Conservation (phyloP, 35 echinoderm and acorn worm genomes). For the Anneissia japonica region DNA sequence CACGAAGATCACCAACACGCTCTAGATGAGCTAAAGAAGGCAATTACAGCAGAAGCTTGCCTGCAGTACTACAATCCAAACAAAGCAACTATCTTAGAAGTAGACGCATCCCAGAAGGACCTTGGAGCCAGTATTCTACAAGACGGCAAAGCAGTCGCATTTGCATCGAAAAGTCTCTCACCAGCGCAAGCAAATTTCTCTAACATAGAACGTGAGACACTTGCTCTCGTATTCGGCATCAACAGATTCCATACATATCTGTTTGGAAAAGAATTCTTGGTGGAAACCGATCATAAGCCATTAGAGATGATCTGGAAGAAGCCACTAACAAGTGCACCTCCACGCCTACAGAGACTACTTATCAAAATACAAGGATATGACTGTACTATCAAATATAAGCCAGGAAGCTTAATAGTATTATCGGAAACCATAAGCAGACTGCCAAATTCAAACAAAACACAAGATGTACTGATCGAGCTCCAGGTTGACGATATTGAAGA, state of each 20-base stretch:
- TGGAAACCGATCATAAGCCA: slow-evolving; percentile 39
- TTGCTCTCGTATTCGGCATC: slow-evolving; percentile 56
- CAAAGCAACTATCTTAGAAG: slow-evolving; percentile 7
- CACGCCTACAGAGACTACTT: slow-evolving; percentile 40
- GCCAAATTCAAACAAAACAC: slow-evolving; percentile 21
- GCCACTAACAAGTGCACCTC: slow-evolving; percentile 62
- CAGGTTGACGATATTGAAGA: slow-evolving; percentile 15
- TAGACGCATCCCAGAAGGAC: slow-evolving; percentile 31
- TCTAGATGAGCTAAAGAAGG: slow-evolving; percentile 8
- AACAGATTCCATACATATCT: slow-evolving; percentile 46
- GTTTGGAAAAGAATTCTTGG: slow-evolving; percentile 43
- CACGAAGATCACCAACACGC: slow-evolving; percentile 36
- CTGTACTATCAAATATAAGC: slow-evolving; percentile 41
- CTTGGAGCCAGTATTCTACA: slow-evolving; percentile 39
- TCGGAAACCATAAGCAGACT: slow-evolving; percentile 49
- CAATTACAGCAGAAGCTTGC: neutral
- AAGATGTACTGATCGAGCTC: slow-evolving; percentile 24
- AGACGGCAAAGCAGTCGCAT: slow-evolving; percentile 46
- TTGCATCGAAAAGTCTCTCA: slow-evolving; percentile 46
- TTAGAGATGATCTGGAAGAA: slow-evolving; percentile 29
- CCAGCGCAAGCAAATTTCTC: slow-evolving; percentile 32
- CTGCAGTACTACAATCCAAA: slow-evolving; percentile 29
- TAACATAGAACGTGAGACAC: slow-evolving; percentile 44
- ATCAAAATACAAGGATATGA: slow-evolving; percentile 70
- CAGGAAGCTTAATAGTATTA: slow-evolving; percentile 34